Evolutionary conservation across 2,888 invertebrate genomes (phyloP), one percentile per base, ranked within the genome.

Genomic region (Xanthorhoe spadicearia): DNA sequence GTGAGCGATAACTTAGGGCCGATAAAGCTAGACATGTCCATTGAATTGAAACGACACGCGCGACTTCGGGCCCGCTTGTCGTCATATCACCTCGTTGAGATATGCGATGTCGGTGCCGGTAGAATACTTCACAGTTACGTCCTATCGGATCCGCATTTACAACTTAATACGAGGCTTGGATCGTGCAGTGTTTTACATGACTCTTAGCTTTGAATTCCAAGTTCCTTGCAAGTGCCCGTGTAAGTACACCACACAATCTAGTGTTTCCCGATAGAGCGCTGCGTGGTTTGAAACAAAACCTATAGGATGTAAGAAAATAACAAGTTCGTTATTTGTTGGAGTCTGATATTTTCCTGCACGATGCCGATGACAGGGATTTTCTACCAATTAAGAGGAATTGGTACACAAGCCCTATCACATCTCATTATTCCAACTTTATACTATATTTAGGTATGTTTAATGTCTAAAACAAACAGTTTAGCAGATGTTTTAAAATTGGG

Each of bases 21-120:
- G 32, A 82, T 83, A 80, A 64, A 72, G 61, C 50, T 72, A 76
- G 82, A 83, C 82, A 74, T 82, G 83, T 84, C 78, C 76, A 82
- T 82, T 83, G 81, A 81, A 76, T 83, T 79, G 77, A 81, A 77
- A 83, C 79, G 83, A 83, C 81, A 79, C 72, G 77, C 74, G 69
- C 74, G 68, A 78, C 75, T 76, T 71, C 79, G 70, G 77, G 79
- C 75, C 76, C 75, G 73, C 74, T 71, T 75, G 75, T 76, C 74
- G 71, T 79, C 76, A 75, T 76, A 77, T 79, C 75, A 77, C 74
- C 68, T 70, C 67, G 70, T 13, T 38, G 62, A 71, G 70, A 69
- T 71, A 72, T 71, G 71, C 59, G 63, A 75, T 60, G 52, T 60
- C 60, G 38, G 52, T 60, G 52, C 63, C 60, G 38, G 52, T 55